Conservation (phyloP, 1,140 invertebrate species). For the Drosophila burlai region DNA sequence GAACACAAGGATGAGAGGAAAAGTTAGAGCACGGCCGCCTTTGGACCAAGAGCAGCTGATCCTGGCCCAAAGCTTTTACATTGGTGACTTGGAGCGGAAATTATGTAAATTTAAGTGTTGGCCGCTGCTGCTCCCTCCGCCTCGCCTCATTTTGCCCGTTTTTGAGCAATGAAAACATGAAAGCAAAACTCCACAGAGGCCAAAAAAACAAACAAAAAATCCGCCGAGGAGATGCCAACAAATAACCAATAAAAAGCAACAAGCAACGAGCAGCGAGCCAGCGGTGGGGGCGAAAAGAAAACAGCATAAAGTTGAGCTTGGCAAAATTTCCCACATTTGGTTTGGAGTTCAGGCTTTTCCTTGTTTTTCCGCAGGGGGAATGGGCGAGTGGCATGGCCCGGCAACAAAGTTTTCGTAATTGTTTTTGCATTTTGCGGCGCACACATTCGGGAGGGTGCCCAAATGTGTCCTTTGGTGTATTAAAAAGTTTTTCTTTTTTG, state of each 20-base stretch:
- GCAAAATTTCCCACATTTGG: conserved; percentile 76
- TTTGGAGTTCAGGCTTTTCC: conserved; percentile 62
- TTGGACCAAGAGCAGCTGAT: conserved; percentile 63
- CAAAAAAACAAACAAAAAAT: conserved; percentile 54
- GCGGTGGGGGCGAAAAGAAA: conserved; percentile 42
- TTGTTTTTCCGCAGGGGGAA: conserved; percentile 7
- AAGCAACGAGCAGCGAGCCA: conserved; percentile 51
- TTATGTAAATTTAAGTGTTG: conserved; percentile 83
- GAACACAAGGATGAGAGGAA: conserved; percentile 13
- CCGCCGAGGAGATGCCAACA: conserved; percentile 46
- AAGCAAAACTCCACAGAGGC: conserved; percentile 63
- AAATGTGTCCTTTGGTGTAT: conserved; percentile 83
- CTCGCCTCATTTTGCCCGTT: conserved; percentile 44
- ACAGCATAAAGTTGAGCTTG: conserved; percentile 70
- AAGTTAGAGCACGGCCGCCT: conserved; percentile 32
- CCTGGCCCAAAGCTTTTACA: conserved; percentile 71
- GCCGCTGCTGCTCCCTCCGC: conserved; percentile 24
- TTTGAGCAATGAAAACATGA: conserved; percentile 83
- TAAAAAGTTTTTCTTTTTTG: conserved; percentile 69
- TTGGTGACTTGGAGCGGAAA: conserved; percentile 79
- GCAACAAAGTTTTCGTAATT: conserved; percentile 80
- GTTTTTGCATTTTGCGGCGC: conserved; percentile 80
- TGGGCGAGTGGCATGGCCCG: conserved; percentile 3
- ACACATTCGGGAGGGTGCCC: conserved; percentile 57
- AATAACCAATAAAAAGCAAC: conserved; percentile 73